Evolutionary conservation across 2,113 vertebrate species (phyloP).

Genomic region (Urocolius indicus): DNA sequence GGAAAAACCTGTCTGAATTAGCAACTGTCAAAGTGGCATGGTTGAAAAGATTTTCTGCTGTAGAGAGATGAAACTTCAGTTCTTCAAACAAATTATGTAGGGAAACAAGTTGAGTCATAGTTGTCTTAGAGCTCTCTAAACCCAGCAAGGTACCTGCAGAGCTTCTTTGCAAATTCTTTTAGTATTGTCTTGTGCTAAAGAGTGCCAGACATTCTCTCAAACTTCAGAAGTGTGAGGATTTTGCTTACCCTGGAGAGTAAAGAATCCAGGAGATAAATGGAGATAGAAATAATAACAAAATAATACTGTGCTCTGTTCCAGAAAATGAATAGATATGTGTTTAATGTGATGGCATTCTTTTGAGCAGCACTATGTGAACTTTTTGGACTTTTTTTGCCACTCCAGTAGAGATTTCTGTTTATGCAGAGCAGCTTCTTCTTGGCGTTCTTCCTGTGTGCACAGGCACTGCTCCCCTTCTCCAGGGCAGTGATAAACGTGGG

Average conservation of each 20-base stretch:
- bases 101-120: background rate
- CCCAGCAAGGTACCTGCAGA: background rate
- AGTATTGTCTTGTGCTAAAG: background rate
- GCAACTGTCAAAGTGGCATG: background rate
- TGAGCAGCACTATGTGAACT: background rate
- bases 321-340: background rate
- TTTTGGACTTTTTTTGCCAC: background rate
- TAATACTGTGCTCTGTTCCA: background rate
- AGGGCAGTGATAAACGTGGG: background rate
- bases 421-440: background rate
- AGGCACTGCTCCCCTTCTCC: background rate
- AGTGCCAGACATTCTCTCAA: background rate
- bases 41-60: background rate
- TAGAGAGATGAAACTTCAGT: background rate
- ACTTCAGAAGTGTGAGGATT: background rate
- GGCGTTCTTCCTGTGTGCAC: background rate
- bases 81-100: conserved; percentile 9
- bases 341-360: background rate
- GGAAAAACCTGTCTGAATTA: conserved; percentile 14
- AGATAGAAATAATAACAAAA: background rate
- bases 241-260: background rate
- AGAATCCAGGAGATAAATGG: background rate
- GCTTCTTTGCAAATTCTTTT: background rate
- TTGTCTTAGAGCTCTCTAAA: background rate
- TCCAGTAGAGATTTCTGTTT: background rate